phyloP scores from a whole-genome alignment of 2,797 vertebrate species.

The Bryconaethiops microstoma region DNA sequence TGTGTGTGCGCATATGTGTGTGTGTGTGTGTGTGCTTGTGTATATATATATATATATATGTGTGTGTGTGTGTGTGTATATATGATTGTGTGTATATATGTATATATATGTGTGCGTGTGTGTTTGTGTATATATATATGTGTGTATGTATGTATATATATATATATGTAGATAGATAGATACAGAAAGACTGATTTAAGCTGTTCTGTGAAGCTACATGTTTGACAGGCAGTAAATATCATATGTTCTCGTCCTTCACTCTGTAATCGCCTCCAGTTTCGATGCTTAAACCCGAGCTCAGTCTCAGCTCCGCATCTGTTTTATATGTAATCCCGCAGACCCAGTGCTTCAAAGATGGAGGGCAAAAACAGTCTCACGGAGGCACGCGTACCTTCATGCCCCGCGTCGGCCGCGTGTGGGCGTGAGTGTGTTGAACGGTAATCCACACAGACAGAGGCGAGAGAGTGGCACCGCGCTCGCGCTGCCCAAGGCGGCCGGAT shows the following conservation, averaged over 20 bases:
- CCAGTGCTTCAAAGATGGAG: conserved; percentile 40
- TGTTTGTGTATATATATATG: too few relatives aligned
- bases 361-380: conserved; percentile 18
- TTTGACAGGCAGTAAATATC: neutral
- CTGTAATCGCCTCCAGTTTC: conserved; percentile 30
- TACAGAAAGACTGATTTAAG: too few relatives aligned
- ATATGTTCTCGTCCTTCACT: conserved; percentile 41
- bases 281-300: conserved; percentile 18
- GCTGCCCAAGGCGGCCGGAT: conserved; percentile 53
- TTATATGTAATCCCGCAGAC: conserved; percentile 43
- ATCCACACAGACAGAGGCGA: conserved; percentile 51
- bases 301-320: conserved; percentile 27
- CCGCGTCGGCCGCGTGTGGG: neutral
- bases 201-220: neutral
- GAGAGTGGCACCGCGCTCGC: conserved; percentile 31
- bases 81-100: too few relatives aligned
- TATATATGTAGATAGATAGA: too few relatives aligned
- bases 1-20: too few relatives aligned
- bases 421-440: conserved; percentile 48
- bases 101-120: too few relatives aligned
- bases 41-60: too few relatives aligned
- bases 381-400: neutral
- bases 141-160: too few relatives aligned
- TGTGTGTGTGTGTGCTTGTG: too few relatives aligned
- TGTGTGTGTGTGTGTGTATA: too few relatives aligned